Evolutionary conservation across 2,797 vertebrate genomes (phyloP).

Genomic region (Scarus forsteni): DNA sequence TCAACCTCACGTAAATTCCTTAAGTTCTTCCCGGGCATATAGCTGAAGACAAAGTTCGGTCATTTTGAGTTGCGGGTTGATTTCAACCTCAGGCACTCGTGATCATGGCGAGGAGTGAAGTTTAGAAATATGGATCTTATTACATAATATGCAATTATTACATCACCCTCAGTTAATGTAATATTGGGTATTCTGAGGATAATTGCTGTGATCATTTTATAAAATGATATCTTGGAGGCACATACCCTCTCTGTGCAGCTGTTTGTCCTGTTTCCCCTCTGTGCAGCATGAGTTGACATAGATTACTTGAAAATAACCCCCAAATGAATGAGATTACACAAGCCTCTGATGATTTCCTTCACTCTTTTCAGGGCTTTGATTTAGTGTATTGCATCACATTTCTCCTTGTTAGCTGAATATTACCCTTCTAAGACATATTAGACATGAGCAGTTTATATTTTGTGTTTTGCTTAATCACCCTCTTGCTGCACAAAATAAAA

Average conservation of each 20-base stretch:
- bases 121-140: constrained; percentile 9
- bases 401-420: constrained; percentile 40
- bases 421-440: constrained; percentile 36
- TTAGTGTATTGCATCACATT: constrained; percentile 46
- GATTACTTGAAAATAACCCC: constrained; percentile 38
- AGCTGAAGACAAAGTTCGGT: background rate
- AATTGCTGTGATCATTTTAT: constrained; percentile 18
- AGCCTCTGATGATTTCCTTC: constrained; percentile 51
- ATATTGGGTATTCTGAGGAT: background rate
- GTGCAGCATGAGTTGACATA: constrained; percentile 21
- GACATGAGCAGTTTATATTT: constrained; percentile 46
- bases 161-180: constrained; percentile 6
- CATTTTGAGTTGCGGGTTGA: background rate
- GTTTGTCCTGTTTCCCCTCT: constrained; percentile 18
- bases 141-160: constrained; percentile 8
- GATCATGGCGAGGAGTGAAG: background rate
- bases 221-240: constrained; percentile 16
- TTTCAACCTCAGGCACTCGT: background rate
- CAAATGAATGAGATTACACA: constrained; percentile 47
- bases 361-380: constrained; percentile 54
- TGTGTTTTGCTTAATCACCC: constrained; percentile 54
- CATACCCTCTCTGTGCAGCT: background rate
- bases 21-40: background rate
- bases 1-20: background rate
- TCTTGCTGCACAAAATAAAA: constrained; percentile 37